phyloP scores from a whole-genome alignment of 2,797 vertebrate species.

The Halcyon badia region DNA sequence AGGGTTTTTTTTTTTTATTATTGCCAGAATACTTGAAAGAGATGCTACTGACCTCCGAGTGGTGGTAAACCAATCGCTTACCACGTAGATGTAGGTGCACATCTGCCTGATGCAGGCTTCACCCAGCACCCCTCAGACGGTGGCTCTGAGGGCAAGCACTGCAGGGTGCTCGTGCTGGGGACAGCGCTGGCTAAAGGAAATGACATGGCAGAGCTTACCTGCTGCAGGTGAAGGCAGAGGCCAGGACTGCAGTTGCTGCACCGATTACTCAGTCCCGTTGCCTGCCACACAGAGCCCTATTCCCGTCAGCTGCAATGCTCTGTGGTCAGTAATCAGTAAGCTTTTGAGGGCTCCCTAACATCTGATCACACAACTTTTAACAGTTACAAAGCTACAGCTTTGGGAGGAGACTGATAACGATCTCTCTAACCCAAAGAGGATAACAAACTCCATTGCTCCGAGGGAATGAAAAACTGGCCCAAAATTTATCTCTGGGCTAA shows the following conservation, averaged over 20 bases:
- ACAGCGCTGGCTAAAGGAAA: not conserved
- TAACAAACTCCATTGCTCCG: not conserved
- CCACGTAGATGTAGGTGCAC: rapidly evolving
- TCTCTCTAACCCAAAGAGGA: rapidly evolving
- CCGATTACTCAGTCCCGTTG: not conserved
- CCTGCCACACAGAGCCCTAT: not conserved
- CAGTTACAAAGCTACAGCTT: not conserved
- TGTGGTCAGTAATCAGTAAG: not conserved
- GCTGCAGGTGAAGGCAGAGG: not conserved
- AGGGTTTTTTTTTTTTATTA: not conserved
- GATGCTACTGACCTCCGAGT: not conserved
- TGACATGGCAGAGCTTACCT: not conserved
- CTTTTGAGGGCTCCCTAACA: not conserved
- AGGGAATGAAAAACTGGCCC: not conserved
- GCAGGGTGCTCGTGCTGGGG: not conserved
- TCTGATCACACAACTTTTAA: not conserved
- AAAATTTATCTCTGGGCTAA: not conserved
- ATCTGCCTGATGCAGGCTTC: not conserved
- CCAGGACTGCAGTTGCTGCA: not conserved
- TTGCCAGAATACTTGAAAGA: not conserved
- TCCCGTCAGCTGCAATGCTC: not conserved
- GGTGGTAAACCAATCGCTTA: not conserved
- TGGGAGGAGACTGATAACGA: not conserved
- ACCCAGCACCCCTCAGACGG: not conserved
- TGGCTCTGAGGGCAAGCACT: rapidly evolving